Conservation (phyloP, 2,797 vertebrate species). For the Gobionotothen gibberifrons region DNA sequence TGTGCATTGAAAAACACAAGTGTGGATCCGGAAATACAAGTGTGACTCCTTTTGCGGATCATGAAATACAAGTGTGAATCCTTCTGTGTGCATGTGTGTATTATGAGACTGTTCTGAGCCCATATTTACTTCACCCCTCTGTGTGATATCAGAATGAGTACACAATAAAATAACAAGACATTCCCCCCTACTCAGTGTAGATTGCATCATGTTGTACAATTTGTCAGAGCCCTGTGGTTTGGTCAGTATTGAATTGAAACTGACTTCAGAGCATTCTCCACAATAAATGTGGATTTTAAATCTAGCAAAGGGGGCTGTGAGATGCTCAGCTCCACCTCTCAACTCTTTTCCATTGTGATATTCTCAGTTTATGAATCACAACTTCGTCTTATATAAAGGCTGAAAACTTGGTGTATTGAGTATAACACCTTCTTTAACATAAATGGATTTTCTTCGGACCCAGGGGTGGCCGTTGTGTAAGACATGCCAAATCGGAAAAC, state of each 20-base stretch:
- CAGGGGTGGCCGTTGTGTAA: slow-evolving; percentile 23
- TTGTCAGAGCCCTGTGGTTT: slow-evolving; percentile 7
- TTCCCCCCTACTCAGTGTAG: slow-evolving; percentile 8
- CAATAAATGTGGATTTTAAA: slow-evolving; percentile 27
- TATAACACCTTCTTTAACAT: slow-evolving; percentile 49
- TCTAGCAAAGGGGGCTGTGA: slow-evolving; percentile 11
- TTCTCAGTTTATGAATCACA: slow-evolving; percentile 25
- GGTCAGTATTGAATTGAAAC: slow-evolving; percentile 21
- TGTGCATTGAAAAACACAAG: no score
- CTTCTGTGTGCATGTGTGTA: no score
- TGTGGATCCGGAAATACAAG: no score
- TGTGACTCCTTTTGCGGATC: no score
- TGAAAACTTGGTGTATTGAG: slow-evolving; percentile 11
- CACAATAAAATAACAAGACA: slow-evolving; percentile 1
- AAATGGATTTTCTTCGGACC: slow-evolving; percentile 52
- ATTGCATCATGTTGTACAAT: slow-evolving; percentile 20
- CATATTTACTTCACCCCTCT: neutral
- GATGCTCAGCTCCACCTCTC: slow-evolving; percentile 36
- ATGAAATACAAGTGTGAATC: no score
- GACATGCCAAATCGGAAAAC: slow-evolving; percentile 31
- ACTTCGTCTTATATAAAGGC: slow-evolving; percentile 19
- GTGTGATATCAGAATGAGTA: neutral
- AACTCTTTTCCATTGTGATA: slow-evolving; percentile 18
- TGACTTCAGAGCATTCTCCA: neutral
- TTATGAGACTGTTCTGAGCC: no score